Evolutionary conservation across 2,113 vertebrate species (phyloP).

Genomic region (Danionella cerebrum): DNA sequence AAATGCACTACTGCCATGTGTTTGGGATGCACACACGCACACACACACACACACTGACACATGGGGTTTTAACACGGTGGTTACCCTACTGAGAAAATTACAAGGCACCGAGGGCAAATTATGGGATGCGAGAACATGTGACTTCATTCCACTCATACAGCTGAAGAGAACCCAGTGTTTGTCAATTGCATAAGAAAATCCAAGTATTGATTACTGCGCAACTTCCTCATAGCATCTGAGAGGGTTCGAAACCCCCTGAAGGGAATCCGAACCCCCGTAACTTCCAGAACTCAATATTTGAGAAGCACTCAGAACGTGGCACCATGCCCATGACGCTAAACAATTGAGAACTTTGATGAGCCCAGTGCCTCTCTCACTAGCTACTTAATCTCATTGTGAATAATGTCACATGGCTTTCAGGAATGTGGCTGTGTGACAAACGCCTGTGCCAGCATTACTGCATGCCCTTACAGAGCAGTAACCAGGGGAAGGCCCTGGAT

Average conservation of each 20-base stretch:
- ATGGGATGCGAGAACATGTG: background rate
- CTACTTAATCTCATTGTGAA: slow-evolving; percentile 21
- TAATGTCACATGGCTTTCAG: slow-evolving; percentile 19
- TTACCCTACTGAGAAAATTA: background rate
- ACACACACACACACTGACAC: no score
- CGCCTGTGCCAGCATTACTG: background rate
- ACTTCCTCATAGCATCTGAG: no score
- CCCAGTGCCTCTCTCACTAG: background rate
- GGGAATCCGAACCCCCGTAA: no score
- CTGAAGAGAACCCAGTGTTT: background rate
- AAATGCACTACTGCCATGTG: background rate
- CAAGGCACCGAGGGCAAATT: background rate
- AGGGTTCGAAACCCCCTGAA: no score
- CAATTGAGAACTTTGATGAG: background rate
- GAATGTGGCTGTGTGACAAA: slow-evolving; percentile 7
- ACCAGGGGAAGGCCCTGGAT: background rate
- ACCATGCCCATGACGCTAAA: background rate
- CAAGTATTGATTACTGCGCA: no score
- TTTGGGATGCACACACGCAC: background rate
- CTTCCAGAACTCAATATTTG: no score
- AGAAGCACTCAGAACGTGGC: background rate
- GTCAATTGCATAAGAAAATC: background rate
- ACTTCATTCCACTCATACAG: background rate
- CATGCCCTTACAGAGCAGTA: slow-evolving; percentile 6
- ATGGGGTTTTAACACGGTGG: background rate